These are phyloP conservation scores for Chloropsis hardwickii DNA, from an alignment of 2,113 vertebrate genomes.

Conservation along the genomic window DNA sequence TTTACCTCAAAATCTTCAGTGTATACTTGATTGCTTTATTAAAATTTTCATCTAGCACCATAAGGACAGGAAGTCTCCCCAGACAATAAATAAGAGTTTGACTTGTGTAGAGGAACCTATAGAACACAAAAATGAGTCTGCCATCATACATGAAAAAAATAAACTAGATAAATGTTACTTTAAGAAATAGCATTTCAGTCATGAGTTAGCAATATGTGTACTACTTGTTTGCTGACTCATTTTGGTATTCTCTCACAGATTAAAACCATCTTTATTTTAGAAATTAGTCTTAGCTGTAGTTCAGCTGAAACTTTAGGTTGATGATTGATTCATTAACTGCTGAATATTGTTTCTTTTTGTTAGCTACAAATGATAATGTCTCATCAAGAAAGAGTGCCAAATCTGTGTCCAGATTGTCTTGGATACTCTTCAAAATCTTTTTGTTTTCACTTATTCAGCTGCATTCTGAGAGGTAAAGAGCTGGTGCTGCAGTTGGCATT, in stretches of 20 bases:
- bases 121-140: not conserved
- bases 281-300: not conserved
- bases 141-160: not conserved
- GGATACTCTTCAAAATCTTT: not conserved
- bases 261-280: not conserved
- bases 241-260: not conserved
- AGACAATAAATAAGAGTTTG: not conserved
- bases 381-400: not conserved
- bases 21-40: not conserved
- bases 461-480: not conserved
- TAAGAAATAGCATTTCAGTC: not conserved
- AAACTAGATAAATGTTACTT: not conserved
- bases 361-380: not conserved
- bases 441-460: not conserved
- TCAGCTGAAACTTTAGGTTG: not conserved
- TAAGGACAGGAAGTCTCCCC: not conserved
- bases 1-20: not conserved
- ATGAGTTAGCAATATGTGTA: not conserved
- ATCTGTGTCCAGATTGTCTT: not conserved
- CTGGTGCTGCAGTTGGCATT: not conserved
- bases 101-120: not conserved
- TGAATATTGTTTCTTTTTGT: not conserved
- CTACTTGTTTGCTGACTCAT: not conserved
- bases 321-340: not conserved
- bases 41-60: not conserved